Evolutionary conservation across 2,113 vertebrate species (phyloP).

Genomic region (Pterocles gutturalis): DNA sequence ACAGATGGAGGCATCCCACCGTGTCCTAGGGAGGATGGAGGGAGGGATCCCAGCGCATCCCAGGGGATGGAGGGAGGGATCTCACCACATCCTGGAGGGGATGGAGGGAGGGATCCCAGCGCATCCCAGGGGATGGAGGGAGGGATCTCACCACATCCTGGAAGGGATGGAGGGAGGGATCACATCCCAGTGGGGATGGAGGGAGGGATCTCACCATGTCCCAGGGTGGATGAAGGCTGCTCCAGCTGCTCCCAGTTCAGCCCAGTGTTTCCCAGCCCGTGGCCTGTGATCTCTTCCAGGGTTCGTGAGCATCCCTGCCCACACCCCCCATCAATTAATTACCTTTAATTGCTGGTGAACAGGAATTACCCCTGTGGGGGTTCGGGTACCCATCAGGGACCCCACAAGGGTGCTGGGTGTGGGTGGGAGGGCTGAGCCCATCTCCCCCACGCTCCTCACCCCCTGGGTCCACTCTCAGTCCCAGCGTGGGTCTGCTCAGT

Average conservation of each 20-base stretch:
- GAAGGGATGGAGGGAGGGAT: background rate
- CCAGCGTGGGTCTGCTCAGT: background rate
- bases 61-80: too few species aligned
- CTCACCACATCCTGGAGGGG: too few species aligned
- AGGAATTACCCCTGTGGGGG: background rate
- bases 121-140: too few species aligned
- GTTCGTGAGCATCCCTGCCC: background rate
- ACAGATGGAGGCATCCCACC: background rate
- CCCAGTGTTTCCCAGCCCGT: background rate
- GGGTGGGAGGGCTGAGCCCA: accelerated
- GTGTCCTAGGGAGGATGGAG: background rate
- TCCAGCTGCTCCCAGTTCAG: background rate
- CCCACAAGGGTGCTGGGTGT: background rate
- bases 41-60: background rate
- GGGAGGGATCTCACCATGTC: background rate
- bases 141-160: too few species aligned
- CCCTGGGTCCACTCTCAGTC: background rate
- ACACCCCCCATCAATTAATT: background rate
- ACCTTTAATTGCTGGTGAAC: background rate
- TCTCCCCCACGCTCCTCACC: accelerated
- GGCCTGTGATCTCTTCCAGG: background rate
- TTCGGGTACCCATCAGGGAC: background rate
- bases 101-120: too few species aligned
- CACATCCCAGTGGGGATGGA: background rate
- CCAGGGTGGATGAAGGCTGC: background rate